Base-by-base conservation (phyloP, 2,888 invertebrate species). In the Heliconius ismenius region DNA sequence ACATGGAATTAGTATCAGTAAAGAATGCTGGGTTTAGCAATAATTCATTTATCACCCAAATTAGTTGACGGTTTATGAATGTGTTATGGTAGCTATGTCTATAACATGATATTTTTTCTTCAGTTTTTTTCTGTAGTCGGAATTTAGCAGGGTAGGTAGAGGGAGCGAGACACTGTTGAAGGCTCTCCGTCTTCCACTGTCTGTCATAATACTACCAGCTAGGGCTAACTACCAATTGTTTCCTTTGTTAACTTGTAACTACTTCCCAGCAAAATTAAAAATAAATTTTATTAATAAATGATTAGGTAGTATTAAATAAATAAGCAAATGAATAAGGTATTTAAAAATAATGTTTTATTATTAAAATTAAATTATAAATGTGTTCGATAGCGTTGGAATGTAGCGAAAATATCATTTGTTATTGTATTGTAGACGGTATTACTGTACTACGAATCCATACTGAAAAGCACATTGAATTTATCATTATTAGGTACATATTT, bases 381-480 rank as follows among this genome's bases (percentile, higher is more conserved):
- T 15, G 39, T 13, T 39, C 15, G 3, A 15, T 67, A 24, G 39
- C 15, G 26, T 62, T 39, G 4, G 3, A 62, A 62, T 26, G 62
- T 1, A 39, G 21, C n/a, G 11, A 67, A 24, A 43, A 24, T 15
- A 24, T 32, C 28, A 9, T 32, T 21, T 64, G 21, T 6, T 13
- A 39, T 24, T n/a, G 6, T 62, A 4, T 24, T 24, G n/a, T 11
- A 62, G 62, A 28, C 7, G 18, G 3, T 32, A 18, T 67, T 67
- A 67, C 67, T 67, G 39, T 26, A 67, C 18, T 6, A 67, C 1
- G 39, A 67, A 67, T 67, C 67, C 67, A 36, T 43, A 24, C 67
- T 67, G 67, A 39, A 65, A 67, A 39, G 39, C 13, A n/a, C 3
- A 65, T 21, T 10, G 6, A 36, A n/a, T 65, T 36, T 32, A 21